phyloP scores from a whole-genome alignment of 2,113 vertebrate genomes.

The Ptilonorhynchus violaceus region DNA sequence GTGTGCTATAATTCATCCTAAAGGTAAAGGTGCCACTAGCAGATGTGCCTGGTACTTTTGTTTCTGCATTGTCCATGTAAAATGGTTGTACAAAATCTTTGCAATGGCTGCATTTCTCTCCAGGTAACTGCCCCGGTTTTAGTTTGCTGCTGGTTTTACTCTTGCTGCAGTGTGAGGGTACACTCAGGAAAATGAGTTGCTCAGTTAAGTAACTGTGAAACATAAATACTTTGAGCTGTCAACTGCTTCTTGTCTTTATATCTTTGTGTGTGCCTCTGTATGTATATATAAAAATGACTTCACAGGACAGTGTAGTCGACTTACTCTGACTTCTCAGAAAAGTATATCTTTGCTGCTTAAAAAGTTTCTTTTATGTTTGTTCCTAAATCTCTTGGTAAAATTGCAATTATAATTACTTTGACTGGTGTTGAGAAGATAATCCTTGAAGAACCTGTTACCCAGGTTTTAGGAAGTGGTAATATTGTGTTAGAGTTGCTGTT shows the following conservation, averaged over 20 bases:
- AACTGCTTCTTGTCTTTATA: not conserved
- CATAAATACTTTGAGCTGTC: not conserved
- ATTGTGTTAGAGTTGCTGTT: not conserved
- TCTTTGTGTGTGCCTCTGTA: accelerated
- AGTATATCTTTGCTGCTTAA: not conserved
- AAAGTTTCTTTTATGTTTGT: not conserved
- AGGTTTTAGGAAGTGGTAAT: not conserved
- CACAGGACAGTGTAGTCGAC: not conserved
- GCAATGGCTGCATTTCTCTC: not conserved
- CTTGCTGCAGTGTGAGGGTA: not conserved
- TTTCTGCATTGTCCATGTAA: not conserved
- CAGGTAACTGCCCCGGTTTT: not conserved
- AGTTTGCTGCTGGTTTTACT: not conserved
- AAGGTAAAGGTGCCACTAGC: not conserved
- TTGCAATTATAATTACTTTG: not conserved
- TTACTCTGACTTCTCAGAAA: not conserved
- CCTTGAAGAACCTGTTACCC: not conserved
- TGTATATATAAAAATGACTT: not conserved
- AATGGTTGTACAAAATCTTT: not conserved
- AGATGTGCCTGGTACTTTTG: not conserved
- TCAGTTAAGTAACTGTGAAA: not conserved
- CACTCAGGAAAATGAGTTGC: not conserved
- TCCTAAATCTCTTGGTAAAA: not conserved
- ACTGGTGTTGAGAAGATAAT: not conserved
- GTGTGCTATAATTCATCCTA: not conserved